phyloP scores from a whole-genome alignment of 2,888 invertebrate genomes.

The Nemotelus pantherinus region DNA sequence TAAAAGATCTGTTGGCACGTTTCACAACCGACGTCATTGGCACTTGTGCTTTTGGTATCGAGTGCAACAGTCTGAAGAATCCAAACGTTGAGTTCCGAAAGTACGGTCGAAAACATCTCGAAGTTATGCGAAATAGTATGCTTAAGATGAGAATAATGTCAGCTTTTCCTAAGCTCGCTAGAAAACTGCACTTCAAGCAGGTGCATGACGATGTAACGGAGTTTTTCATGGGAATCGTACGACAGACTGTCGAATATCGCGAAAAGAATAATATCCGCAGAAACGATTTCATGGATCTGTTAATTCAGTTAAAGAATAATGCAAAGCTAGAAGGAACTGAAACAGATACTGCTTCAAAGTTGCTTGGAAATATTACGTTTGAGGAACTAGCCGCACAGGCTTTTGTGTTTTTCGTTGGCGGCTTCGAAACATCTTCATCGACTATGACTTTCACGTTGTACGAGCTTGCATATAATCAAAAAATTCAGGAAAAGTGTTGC shows the following conservation, averaged over 20 bases:
- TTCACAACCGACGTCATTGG: constrained; percentile 65
- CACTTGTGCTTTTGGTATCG: constrained; percentile 62
- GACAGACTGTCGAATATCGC: constrained; percentile 62
- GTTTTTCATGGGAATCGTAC: constrained; percentile 59
- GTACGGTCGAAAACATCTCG: constrained; percentile 49
- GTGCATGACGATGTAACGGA: constrained; percentile 55
- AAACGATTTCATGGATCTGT: constrained; percentile 67
- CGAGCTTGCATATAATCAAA: constrained; percentile 56
- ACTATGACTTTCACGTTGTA: constrained; percentile 57
- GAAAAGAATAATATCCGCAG: constrained; percentile 60
- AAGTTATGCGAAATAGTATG: constrained; percentile 24
- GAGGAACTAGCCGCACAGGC: constrained; percentile 18
- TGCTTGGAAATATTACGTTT: neutral
- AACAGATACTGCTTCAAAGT: neutral
- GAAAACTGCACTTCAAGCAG: constrained; percentile 50
- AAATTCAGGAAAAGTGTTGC: constrained; percentile 56
- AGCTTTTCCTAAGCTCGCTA: neutral
- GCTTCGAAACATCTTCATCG: constrained; percentile 59
- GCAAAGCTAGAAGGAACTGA: neutral
- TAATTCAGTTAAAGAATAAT: constrained; percentile 64
- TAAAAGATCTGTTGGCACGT: constrained; percentile 55
- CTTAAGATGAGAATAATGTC: neutral
- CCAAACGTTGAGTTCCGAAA: constrained; percentile 57
- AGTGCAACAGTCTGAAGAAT: constrained; percentile 59
- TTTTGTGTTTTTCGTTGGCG: constrained; percentile 51